These are phyloP conservation scores for Eurois occulta DNA, from an alignment of 2,888 invertebrate species.

Conservation along the genomic window DNA sequence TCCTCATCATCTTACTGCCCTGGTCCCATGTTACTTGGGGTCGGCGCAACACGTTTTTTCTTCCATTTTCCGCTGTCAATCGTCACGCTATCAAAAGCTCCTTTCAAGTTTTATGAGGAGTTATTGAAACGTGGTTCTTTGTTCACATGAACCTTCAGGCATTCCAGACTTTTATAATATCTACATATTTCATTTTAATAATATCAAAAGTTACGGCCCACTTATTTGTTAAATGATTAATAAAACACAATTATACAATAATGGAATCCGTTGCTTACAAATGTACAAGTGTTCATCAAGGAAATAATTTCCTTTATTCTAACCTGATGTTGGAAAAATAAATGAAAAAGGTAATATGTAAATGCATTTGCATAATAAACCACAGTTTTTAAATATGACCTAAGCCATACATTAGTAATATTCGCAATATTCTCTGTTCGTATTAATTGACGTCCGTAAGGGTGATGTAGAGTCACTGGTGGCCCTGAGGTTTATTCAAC, in stretches of 20 bases:
- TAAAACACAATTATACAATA: constrained; percentile 35
- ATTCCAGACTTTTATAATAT: constrained; percentile 34
- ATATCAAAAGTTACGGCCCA: background rate
- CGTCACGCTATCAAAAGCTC: constrained; percentile 4
- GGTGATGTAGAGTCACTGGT: constrained; percentile 56
- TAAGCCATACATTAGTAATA: constrained; percentile 59
- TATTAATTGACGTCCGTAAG: constrained; percentile 60
- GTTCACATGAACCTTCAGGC: constrained; percentile 13
- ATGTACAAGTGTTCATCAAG: constrained; percentile 14
- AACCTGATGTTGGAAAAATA: constrained; percentile 27
- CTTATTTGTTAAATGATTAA: constrained; percentile 44
- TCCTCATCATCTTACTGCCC: background rate
- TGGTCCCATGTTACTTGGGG: background rate
- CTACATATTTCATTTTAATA: constrained; percentile 13
- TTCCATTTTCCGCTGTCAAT: too few species aligned
- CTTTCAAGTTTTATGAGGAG: background rate
- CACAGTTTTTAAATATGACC: constrained; percentile 56
- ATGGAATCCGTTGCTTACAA: constrained; percentile 18
- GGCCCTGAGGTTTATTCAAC: constrained; percentile 67
- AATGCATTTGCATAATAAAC: constrained; percentile 46
- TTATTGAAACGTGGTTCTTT: background rate
- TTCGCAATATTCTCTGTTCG: constrained; percentile 42
- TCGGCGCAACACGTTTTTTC: too few species aligned
- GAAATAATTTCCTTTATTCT: constrained; percentile 50
- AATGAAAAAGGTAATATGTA: constrained; percentile 35